phyloP scores from a whole-genome alignment of 2,113 vertebrate genomes.

The Malaclemys terrapin region DNA sequence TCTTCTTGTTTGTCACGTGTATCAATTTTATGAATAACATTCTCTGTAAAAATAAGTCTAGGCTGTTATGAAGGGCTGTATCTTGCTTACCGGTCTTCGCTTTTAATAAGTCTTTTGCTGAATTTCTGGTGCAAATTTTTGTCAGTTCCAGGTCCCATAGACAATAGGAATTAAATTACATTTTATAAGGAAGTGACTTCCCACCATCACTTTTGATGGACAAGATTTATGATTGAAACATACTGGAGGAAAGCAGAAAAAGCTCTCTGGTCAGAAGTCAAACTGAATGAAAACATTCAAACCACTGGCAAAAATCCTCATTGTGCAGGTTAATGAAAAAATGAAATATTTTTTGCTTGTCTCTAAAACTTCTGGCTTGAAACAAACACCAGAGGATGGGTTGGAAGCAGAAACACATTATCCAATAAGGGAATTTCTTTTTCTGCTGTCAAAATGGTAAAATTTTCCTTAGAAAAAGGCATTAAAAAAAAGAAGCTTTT shows the following conservation, averaged over 20 bases:
- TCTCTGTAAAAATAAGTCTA: conserved; percentile 18
- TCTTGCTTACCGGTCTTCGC: conserved; percentile 31
- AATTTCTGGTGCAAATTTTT: conserved; percentile 55
- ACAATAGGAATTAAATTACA: conserved; percentile 30
- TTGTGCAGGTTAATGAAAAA: accelerated
- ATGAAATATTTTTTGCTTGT: neutral
- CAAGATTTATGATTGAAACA: neutral
- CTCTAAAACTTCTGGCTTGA: neutral
- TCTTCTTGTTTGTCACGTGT: conserved; percentile 39
- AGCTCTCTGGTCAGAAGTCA: neutral
- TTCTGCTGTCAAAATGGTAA: neutral
- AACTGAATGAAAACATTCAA: neutral
- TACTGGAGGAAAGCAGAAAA: neutral
- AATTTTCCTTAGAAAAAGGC: neutral
- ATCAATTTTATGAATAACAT: conserved; percentile 58
- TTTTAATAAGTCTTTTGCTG: conserved; percentile 16
- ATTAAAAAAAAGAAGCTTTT: conserved; percentile 8
- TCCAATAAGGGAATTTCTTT: neutral
- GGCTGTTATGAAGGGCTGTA: neutral
- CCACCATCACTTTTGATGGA: neutral
- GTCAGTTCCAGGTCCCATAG: conserved; percentile 34
- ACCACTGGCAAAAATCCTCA: accelerated
- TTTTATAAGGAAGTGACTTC: neutral
- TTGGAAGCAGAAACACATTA: neutral
- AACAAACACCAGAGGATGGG: neutral